These are phyloP conservation scores for Gila robusta DNA, from an alignment of 2,797 vertebrate species.

Conservation along the genomic window DNA sequence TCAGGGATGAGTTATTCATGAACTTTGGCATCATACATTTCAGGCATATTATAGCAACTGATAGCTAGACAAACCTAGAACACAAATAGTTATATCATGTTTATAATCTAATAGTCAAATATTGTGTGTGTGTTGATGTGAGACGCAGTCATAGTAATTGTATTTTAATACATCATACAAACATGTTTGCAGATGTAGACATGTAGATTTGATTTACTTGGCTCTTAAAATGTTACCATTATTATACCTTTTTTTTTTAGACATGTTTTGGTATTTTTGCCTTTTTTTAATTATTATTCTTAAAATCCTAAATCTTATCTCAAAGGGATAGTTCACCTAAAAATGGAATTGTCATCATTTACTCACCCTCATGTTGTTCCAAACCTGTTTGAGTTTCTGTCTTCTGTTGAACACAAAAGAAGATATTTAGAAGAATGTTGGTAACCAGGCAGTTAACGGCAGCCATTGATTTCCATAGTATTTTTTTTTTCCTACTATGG, in stretches of 20 bases:
- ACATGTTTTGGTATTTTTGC: too few relatives aligned
- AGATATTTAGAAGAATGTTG: too few relatives aligned
- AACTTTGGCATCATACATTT: neutral
- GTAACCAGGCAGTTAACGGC: too few relatives aligned
- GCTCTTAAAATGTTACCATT: constrained; percentile 9
- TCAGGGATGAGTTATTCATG: neutral
- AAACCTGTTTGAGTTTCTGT: too few relatives aligned
- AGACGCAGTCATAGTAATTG: neutral
- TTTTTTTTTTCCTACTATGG: too few relatives aligned
- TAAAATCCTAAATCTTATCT: too few relatives aligned
- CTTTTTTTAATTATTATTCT: too few relatives aligned
- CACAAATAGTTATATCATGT: neutral
- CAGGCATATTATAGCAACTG: neutral
- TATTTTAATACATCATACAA: neutral
- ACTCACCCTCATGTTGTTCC: too few relatives aligned
- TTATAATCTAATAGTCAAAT: neutral
- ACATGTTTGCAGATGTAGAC: neutral
- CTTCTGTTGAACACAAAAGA: too few relatives aligned
- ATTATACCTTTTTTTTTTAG: neutral
- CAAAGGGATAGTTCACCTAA: too few relatives aligned
- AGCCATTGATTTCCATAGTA: too few relatives aligned
- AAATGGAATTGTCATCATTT: too few relatives aligned
- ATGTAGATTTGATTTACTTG: constrained; percentile 12
- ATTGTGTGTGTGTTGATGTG: neutral
- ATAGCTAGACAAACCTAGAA: neutral